Percentiles rank a stretch among this genome's conserved stretches.
Conservation (phyloP, 2,797 vertebrate species). For the Typhlichthys eigenmanni region DNA sequence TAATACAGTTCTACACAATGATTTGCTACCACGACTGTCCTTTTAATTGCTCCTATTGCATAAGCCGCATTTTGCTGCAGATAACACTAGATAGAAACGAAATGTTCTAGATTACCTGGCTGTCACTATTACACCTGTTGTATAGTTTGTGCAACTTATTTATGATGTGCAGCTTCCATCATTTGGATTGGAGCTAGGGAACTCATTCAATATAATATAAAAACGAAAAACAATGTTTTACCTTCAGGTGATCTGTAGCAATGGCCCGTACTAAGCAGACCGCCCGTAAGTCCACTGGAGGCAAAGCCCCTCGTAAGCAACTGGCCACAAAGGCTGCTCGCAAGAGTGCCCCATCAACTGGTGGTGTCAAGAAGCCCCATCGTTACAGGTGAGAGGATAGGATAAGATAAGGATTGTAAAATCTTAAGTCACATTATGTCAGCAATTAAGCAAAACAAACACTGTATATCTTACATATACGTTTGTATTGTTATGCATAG, state of each 20-base stretch:
- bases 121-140: too few relatives aligned
- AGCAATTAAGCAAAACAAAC: too few relatives aligned
- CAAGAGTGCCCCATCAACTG: slow-evolving; percentile 84
- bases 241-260: slow-evolving; percentile 51
- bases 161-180: too few relatives aligned
- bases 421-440: too few relatives aligned
- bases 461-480: too few relatives aligned
- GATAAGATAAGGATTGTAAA: not conserved
- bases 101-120: too few relatives aligned
- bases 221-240: not conserved
- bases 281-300: slow-evolving; percentile 82
- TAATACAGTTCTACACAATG: slow-evolving; percentile 10
- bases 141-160: too few relatives aligned
- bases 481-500: too few relatives aligned
- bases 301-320: slow-evolving; percentile 84
- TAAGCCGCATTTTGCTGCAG: slow-evolving; percentile 37
- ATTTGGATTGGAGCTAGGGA: not conserved
- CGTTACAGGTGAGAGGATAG: slow-evolving; percentile 75
- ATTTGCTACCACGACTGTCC: slow-evolving; percentile 47
- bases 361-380: slow-evolving; percentile 86
- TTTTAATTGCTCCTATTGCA: slow-evolving; percentile 37
- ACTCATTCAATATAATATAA: not conserved
- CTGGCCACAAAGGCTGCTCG: slow-evolving; percentile 83
- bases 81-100: not conserved
- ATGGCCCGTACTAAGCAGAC: slow-evolving; percentile 87